phyloP scores from a whole-genome alignment of 2,797 vertebrate genomes.

The Gymnothorax reevesii region DNA sequence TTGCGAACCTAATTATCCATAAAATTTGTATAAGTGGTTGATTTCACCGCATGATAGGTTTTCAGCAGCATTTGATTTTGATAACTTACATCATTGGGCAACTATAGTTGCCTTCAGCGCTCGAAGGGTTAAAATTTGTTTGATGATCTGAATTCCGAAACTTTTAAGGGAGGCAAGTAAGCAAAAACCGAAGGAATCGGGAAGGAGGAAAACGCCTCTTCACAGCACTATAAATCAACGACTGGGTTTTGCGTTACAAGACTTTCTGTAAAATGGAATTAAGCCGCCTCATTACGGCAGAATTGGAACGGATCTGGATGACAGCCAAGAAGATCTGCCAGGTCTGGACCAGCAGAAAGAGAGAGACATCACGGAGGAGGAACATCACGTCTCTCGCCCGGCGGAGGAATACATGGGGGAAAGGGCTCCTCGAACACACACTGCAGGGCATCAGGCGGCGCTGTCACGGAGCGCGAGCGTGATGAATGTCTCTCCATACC shows the following conservation, averaged over 20 bases:
- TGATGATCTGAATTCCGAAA: too few relatives aligned
- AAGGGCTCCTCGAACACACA: slow-evolving; percentile 49
- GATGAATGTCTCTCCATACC: slow-evolving; percentile 74
- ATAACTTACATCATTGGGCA: too few relatives aligned
- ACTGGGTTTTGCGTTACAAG: slow-evolving; percentile 21
- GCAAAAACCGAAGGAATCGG: too few relatives aligned
- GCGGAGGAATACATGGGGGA: slow-evolving; percentile 22
- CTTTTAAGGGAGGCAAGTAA: too few relatives aligned
- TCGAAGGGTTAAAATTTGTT: too few relatives aligned
- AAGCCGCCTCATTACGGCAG: slow-evolving; percentile 25
- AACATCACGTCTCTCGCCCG: too few relatives aligned
- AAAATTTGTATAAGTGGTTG: too few relatives aligned
- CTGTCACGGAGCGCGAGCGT: slow-evolving; percentile 65
- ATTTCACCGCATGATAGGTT: too few relatives aligned
- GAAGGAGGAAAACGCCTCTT: too few relatives aligned
- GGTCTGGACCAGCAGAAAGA: slow-evolving; percentile 20
- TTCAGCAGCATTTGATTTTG: too few relatives aligned
- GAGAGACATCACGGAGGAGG: neutral
- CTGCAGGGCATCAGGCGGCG: slow-evolving; percentile 64
- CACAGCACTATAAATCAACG: neutral
- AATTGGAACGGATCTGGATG: slow-evolving; percentile 14
- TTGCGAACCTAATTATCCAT: too few relatives aligned
- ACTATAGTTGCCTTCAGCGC: too few relatives aligned
- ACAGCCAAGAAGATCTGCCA: slow-evolving; percentile 20
- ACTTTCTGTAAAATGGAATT: slow-evolving; percentile 20